A percentile compares a stretch with the other conserved stretches of the same genome.
phyloP scores from a whole-genome alignment of 1,140 invertebrate genomes.

The Lasioglossum baleicum region DNA sequence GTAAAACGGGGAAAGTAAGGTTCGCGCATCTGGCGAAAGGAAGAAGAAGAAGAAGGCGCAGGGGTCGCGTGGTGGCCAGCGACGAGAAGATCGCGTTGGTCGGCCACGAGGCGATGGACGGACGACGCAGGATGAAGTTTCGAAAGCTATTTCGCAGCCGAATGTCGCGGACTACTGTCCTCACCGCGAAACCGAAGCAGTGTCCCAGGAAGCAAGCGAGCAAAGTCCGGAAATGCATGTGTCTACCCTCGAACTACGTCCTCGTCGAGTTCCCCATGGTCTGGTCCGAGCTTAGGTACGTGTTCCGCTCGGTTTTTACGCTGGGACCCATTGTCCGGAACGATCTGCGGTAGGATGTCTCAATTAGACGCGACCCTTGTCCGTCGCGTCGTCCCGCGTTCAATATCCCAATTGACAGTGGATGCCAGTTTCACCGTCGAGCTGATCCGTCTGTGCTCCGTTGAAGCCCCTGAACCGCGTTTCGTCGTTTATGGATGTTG shows the following conservation, averaged over 20 bases:
- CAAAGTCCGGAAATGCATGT: slow-evolving; percentile 69
- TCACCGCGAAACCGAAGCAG: slow-evolving; percentile 51
- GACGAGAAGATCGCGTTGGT: slow-evolving; percentile 37
- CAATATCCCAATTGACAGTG: neutral
- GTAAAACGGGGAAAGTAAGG: slow-evolving; percentile 2
- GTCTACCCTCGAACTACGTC: slow-evolving; percentile 66
- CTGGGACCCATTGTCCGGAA: too few relatives aligned
- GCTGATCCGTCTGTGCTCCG: too few relatives aligned
- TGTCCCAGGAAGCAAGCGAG: slow-evolving; percentile 54
- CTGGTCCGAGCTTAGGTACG: slow-evolving; percentile 83
- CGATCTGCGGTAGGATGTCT: slow-evolving; percentile 24
- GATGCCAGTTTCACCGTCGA: neutral
- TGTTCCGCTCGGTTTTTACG: neutral
- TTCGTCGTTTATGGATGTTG: too few relatives aligned
- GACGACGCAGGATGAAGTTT: slow-evolving; percentile 37
- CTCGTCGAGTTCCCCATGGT: slow-evolving; percentile 82
- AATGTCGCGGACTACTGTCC: slow-evolving; percentile 51
- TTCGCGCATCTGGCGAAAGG: slow-evolving; percentile 24
- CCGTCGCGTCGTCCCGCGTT: neutral
- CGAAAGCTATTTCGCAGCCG: slow-evolving; percentile 51
- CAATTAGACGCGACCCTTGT: neutral
- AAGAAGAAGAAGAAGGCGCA: slow-evolving; percentile 5
- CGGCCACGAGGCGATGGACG: slow-evolving; percentile 37
- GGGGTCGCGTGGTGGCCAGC: slow-evolving; percentile 35
- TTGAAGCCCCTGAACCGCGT: too few relatives aligned